phyloP scores from a whole-genome alignment of 2,113 vertebrate genomes.

The Pterocles burchelli region DNA sequence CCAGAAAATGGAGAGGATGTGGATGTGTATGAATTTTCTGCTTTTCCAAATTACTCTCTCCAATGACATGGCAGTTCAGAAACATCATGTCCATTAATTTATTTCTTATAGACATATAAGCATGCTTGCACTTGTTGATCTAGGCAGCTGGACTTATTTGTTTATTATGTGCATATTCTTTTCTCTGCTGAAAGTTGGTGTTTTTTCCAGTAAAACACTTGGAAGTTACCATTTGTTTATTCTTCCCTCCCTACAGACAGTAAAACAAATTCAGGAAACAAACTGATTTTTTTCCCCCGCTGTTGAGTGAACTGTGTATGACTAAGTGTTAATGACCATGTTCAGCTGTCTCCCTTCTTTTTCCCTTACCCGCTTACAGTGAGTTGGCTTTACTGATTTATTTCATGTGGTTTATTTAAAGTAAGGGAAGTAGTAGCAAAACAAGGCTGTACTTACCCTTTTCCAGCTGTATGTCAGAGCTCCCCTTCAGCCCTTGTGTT shows the following conservation, averaged over 20 bases:
- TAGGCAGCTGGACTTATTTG: neutral
- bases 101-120: neutral
- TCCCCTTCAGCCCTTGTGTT: neutral
- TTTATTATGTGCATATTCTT: neutral
- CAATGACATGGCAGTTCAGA: neutral
- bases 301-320: neutral
- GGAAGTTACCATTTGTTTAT: neutral
- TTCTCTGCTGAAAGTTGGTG: neutral
- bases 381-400: neutral
- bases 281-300: accelerated
- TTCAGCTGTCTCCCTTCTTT: neutral
- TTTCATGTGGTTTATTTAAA: neutral
- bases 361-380: neutral
- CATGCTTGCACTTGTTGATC: neutral
- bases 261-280: neutral
- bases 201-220: neutral
- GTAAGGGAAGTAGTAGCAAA: neutral
- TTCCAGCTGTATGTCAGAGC: neutral
- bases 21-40: neutral
- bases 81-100: neutral
- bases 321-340: neutral
- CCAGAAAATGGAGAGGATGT: neutral
- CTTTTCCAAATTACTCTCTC: neutral
- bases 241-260: neutral
- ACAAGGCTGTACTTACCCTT: neutral